These are phyloP conservation scores for Macaria notata DNA, from an alignment of 2,888 invertebrate genomes.

Conservation along the genomic window DNA sequence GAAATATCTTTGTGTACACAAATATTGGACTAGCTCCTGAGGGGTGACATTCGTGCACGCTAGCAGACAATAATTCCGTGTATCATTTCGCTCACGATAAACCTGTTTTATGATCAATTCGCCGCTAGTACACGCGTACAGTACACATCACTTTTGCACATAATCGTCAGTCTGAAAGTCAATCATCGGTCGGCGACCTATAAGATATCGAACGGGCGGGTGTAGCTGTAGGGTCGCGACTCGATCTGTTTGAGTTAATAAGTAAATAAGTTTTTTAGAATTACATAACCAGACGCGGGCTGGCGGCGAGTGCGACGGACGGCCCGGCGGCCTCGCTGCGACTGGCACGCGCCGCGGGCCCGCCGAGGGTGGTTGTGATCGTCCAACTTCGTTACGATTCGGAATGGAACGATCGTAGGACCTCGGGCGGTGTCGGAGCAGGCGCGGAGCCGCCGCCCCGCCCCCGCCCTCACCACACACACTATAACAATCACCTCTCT, in stretches of 20 bases:
- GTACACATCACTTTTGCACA: constrained; percentile 73
- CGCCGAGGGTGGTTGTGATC: constrained; percentile 74
- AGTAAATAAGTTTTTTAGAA: constrained; percentile 77
- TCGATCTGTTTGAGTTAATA: constrained; percentile 67
- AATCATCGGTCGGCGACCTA: constrained; percentile 32
- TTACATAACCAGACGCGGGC: constrained; percentile 76
- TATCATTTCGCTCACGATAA: constrained; percentile 60
- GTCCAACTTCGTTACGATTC: constrained; percentile 78
- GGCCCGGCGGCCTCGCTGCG: constrained; percentile 77
- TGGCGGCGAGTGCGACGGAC: constrained; percentile 71
- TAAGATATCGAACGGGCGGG: constrained; percentile 40
- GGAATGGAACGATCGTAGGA: constrained; percentile 75
- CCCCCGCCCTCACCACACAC: constrained; percentile 48
- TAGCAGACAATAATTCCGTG: constrained; percentile 6
- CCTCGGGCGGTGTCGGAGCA: constrained; percentile 76
- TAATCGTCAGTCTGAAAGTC: constrained; percentile 39
- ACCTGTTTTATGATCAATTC: constrained; percentile 68
- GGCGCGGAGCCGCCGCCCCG: constrained; percentile 75
- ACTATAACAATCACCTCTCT: constrained; percentile 60
- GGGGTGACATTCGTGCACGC: constrained; percentile 1
- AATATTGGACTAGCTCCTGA: not conserved
- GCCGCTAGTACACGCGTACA: constrained; percentile 60
- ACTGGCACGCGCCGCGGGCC: constrained; percentile 78
- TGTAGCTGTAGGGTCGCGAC: constrained; percentile 40
- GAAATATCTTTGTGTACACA: constrained; percentile 27